These are phyloP conservation scores for Pagrus major DNA, from an alignment of 2,113 vertebrate genomes.

Conservation along the genomic window DNA sequence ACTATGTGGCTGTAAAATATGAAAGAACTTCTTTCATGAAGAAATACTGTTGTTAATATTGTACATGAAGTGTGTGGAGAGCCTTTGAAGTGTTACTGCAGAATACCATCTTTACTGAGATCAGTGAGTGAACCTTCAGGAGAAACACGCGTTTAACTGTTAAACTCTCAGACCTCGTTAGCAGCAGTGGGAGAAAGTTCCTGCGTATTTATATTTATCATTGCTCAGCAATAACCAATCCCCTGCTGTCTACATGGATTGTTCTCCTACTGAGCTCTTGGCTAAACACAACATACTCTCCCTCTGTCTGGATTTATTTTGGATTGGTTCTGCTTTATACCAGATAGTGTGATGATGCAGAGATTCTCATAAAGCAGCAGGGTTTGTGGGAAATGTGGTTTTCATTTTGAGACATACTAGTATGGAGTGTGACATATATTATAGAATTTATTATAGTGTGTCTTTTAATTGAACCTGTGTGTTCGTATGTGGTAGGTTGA, in stretches of 20 bases:
- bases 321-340: conserved; percentile 23
- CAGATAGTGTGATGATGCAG: neutral
- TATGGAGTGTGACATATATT: neutral
- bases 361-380: neutral
- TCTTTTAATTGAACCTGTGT: neutral
- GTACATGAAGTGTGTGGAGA: conserved; percentile 1
- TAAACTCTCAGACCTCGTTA: conserved; percentile 31
- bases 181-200: conserved; percentile 19
- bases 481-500: neutral
- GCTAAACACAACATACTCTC: conserved; percentile 38
- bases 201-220: conserved; percentile 52
- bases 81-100: conserved; percentile 1
- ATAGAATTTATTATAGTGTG: neutral
- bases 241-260: conserved; percentile 59
- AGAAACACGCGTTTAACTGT: conserved; percentile 4
- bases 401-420: neutral
- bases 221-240: conserved; percentile 58
- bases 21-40: neutral
- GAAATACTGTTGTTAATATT: neutral
- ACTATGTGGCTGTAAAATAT: neutral
- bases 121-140: neutral
- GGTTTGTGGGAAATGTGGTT: conserved; percentile 15
- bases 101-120: neutral
- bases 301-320: conserved; percentile 35
- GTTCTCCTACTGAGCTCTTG: conserved; percentile 44